Conservation (phyloP, 2,888 invertebrate genomes). For the Cotesia congregata region DNA sequence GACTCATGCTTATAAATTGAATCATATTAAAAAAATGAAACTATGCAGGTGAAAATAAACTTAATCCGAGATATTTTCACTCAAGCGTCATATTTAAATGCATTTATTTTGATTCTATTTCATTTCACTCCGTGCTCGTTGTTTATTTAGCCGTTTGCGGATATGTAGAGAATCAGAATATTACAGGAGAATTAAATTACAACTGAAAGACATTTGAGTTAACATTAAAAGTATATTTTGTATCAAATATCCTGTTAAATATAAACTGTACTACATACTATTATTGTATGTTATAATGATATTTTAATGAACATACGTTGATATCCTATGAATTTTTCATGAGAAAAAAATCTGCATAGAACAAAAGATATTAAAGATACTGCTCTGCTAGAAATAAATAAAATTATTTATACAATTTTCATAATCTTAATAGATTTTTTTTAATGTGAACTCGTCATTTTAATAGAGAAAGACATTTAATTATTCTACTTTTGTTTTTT, state of each 20-base stretch:
- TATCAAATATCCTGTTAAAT: neutral
- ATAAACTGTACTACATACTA: neutral
- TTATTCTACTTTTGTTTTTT: too few species aligned
- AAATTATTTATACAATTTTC: too few species aligned
- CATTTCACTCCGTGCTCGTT: neutral
- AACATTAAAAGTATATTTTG: neutral
- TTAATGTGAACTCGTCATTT: too few species aligned
- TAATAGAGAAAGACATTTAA: too few species aligned
- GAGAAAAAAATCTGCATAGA: slow-evolving; percentile 9
- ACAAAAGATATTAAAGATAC: neutral
- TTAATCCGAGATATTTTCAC: neutral
- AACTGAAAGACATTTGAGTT: neutral
- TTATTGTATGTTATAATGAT: neutral
- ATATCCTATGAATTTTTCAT: neutral
- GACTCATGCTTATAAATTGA: too few species aligned
- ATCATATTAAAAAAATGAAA: too few species aligned
- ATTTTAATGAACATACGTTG: neutral
- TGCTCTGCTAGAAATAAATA: neutral
- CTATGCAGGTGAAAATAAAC: too few species aligned
- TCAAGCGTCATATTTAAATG: neutral
- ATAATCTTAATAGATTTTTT: too few species aligned
- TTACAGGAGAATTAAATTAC: neutral
- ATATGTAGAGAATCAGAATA: neutral
- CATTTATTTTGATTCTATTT: neutral
- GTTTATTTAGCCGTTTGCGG: neutral